Percentiles rank a stretch among this genome's conserved stretches.
phyloP scores from a whole-genome alignment of 1,140 invertebrate species.

The Euborellia annulipes region DNA sequence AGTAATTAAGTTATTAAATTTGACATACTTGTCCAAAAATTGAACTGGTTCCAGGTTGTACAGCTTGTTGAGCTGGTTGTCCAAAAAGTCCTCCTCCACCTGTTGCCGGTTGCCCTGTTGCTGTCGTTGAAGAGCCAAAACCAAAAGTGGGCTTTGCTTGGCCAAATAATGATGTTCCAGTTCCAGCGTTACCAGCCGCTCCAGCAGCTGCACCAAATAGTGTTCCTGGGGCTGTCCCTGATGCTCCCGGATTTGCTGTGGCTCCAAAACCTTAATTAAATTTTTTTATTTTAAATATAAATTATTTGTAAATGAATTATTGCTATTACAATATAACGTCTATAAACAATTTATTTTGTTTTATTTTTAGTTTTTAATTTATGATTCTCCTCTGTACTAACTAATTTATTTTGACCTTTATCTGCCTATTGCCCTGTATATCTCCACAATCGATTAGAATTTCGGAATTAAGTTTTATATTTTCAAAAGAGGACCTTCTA shows the following conservation, averaged over 20 bases:
- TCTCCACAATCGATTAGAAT: no score
- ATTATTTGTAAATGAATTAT: no score
- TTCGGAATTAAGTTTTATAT: no score
- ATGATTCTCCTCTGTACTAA: no score
- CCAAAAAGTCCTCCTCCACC: constrained; percentile 35
- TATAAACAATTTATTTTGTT: no score
- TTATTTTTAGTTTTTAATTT: no score
- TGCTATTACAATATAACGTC: no score
- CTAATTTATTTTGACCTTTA: no score
- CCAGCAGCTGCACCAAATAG: constrained; percentile 32
- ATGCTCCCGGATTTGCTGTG: neutral
- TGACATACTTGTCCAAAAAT: constrained; percentile 39
- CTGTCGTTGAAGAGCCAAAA: constrained; percentile 9
- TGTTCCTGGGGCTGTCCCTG: constrained; percentile 19
- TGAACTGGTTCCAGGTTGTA: constrained; percentile 25
- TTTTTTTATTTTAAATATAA: no score
- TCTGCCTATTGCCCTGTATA: no score
- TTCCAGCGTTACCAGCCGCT: constrained; percentile 12
- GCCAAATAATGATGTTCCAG: constrained; percentile 17
- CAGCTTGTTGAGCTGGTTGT: constrained; percentile 11
- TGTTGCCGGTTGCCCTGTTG: constrained; percentile 17
- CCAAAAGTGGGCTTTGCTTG: constrained; percentile 19
- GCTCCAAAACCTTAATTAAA: neutral
- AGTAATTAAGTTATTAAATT: constrained; percentile 26
- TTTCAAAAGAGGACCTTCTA: no score